phyloP scores from a whole-genome alignment of 1,140 invertebrate genomes.

The Drosophila kikkawai region DNA sequence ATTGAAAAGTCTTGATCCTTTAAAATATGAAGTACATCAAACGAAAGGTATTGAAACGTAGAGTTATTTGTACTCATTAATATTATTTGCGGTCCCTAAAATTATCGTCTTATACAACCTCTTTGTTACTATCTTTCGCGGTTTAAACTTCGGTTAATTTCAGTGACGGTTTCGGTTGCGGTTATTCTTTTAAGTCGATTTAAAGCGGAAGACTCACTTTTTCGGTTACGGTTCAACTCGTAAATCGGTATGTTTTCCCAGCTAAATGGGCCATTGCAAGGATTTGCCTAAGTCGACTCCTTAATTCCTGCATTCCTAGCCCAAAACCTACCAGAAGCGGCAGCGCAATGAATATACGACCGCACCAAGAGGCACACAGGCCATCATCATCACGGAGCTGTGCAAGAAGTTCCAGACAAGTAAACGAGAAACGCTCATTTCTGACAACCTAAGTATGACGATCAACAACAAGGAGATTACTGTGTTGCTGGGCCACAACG shows the following conservation, averaged over 20 bases:
- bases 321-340: slow-evolving; percentile 66
- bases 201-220: not conserved
- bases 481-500: slow-evolving; percentile 90
- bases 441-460: slow-evolving; percentile 77
- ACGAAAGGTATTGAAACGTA: too few relatives aligned
- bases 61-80: too few relatives aligned
- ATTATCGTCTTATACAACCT: not conserved
- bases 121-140: not conserved
- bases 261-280: too few relatives aligned
- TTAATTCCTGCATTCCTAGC: slow-evolving; percentile 20
- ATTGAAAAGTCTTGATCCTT: too few relatives aligned
- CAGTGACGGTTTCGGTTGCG: slow-evolving; percentile 11
- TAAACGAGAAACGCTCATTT: slow-evolving; percentile 66
- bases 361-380: slow-evolving; percentile 53
- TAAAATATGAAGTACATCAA: too few relatives aligned
- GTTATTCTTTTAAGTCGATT: not conserved
- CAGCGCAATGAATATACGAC: slow-evolving; percentile 73
- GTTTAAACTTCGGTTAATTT: slow-evolving; percentile 3
- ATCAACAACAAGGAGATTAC: slow-evolving; percentile 87
- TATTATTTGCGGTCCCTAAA: too few relatives aligned
- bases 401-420: slow-evolving; percentile 69
- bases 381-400: slow-evolving; percentile 76
- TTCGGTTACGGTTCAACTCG: slow-evolving; percentile 7
- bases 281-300: not conserved
- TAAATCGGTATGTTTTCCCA: slow-evolving; percentile 12